A percentile compares a stretch with the other conserved stretches of the same genome.
Evolutionary conservation across 2,888 invertebrate species (phyloP).

Genomic region (Xanthorhoe spadicearia): DNA sequence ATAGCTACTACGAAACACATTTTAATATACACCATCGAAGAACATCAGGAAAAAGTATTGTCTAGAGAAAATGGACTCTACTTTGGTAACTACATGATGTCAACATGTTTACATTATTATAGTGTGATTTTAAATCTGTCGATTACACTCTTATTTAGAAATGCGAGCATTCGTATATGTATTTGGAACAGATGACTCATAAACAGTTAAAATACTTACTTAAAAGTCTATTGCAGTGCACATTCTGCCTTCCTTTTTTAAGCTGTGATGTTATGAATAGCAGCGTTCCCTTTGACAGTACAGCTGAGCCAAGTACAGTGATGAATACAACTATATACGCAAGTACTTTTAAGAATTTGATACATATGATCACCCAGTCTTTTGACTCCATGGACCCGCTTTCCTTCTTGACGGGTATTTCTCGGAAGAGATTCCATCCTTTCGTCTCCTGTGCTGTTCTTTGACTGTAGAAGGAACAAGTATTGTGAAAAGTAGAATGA

Average conservation of each 20-base stretch:
- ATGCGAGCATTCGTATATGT: too few relatives aligned
- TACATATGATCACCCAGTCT: constrained; percentile 85
- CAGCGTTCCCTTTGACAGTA: constrained; percentile 89
- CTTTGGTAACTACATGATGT: too few relatives aligned
- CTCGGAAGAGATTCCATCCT: constrained; percentile 93
- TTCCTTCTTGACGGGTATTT: constrained; percentile 87
- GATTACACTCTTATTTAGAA: too few relatives aligned
- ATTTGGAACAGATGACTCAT: too few relatives aligned
- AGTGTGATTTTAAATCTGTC: too few relatives aligned
- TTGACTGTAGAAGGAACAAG: constrained; percentile 62
- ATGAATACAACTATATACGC: constrained; percentile 88
- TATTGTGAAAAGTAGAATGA: neutral
- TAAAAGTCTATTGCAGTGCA: constrained; percentile 85
- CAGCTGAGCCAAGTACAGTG: constrained; percentile 87
- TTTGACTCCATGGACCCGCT: constrained; percentile 88
- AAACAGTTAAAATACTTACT: constrained; percentile 57
- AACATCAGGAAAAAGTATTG: too few relatives aligned
- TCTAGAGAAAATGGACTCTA: too few relatives aligned
- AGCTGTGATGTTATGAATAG: constrained; percentile 90
- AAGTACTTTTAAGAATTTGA: constrained; percentile 87
- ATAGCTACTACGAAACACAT: too few relatives aligned
- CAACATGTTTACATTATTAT: too few relatives aligned
- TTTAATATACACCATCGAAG: too few relatives aligned
- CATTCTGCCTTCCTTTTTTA: constrained; percentile 78
- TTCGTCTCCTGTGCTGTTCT: constrained; percentile 83